phyloP scores from a whole-genome alignment of 1,140 invertebrate genomes.

The Dreissena polymorpha region DNA sequence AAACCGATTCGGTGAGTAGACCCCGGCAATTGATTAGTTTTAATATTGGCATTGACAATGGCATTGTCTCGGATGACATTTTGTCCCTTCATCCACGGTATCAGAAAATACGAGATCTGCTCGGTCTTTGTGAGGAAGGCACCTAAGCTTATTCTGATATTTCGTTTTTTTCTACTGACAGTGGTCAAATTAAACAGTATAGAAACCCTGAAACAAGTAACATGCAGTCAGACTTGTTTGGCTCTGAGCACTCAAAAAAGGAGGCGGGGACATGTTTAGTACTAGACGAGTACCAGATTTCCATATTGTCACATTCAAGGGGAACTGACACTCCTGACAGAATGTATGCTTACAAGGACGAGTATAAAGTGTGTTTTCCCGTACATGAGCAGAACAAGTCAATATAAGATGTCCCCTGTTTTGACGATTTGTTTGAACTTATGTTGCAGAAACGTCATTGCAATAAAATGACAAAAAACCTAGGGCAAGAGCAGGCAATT shows the following conservation, averaged over 20 bases:
- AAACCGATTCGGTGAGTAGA: no score
- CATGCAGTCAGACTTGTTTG: no score
- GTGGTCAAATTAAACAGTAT: no score
- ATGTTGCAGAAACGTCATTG: constrained; percentile 11
- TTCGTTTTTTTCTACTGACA: no score
- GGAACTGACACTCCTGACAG: not conserved
- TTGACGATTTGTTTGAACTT: constrained; percentile 13
- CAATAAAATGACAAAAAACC: not conserved
- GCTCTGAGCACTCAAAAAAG: not conserved
- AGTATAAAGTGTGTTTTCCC: not conserved
- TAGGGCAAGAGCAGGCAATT: not conserved
- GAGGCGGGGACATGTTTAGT: not conserved
- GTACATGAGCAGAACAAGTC: constrained; percentile 70
- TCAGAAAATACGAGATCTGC: no score
- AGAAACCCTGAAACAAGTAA: no score
- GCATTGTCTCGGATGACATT: no score
- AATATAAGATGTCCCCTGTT: constrained; percentile 12
- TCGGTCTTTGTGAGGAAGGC: no score
- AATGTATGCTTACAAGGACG: constrained; percentile 23
- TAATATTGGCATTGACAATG: no score
- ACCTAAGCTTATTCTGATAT: no score
- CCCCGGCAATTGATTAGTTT: no score
- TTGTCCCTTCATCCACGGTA: no score
- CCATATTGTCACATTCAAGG: not conserved
- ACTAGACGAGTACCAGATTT: not conserved